Evolutionary conservation across 2,888 invertebrate genomes (phyloP), one percentile per base, ranked within the genome.

Genomic region (Hypena proboscidalis): DNA sequence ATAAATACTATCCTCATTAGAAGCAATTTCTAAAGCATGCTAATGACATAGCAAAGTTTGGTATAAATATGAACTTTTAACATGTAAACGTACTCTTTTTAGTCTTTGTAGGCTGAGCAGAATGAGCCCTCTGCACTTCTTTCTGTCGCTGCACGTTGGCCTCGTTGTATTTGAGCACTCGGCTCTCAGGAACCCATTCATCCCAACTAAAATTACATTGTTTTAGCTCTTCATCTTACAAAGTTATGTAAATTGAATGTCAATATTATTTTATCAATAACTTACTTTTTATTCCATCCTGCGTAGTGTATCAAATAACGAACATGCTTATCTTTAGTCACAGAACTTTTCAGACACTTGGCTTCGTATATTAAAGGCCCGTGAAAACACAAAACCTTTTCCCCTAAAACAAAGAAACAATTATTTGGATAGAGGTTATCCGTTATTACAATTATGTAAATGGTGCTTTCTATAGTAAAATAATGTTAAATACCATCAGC

Each of bases 251-350:
- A n/a, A n/a, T n/a, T n/a, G n/a, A n/a, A n/a, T n/a, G n/a, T n/a
- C n/a, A n/a, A n/a, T 14, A 35, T 17, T 5, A 29, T 9, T 15
- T 15, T 14, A 2, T 7, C 15, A 7, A 36, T 37, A 38, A 83
- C 93, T 90, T 92, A 98, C 97, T 97, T 98, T 92, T 98, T 99
- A 79, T 98, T 99, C 99, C 99, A 99, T 1, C 98, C 98, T 59
- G 97, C 97, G 82, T 99, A 99, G 84, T 99, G 99, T 57, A 99
- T 97, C 47, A 97, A 95, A 86, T 98, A 98, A 74, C 96, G 95
- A 4, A 97, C 93, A 82, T 95, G 95, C 82, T 97, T 97, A 64
- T 97, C 97, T 80, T 97, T 97, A 1, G 94, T 94, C 55, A 95
- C 91, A 37, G 94, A 94, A 57, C 94, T 93, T 86, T 97, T 97